Conservation (phyloP, 2,113 vertebrate species). For the Plecotus auritus region DNA sequence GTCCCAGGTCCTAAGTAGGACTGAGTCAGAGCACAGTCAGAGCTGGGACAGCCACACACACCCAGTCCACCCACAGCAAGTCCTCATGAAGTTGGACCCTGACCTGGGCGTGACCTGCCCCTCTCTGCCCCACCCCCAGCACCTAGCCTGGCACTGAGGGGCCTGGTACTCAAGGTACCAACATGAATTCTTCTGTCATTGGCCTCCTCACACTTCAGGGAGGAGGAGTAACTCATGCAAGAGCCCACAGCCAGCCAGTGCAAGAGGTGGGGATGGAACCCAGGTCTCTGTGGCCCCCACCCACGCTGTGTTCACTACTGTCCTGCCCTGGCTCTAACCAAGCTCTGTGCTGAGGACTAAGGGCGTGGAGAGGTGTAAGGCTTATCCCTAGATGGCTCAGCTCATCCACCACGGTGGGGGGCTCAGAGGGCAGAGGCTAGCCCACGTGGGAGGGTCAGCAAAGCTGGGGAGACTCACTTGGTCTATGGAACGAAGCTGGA, state of each 20-base stretch:
- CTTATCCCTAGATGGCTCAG: not conserved
- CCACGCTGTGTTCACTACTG: not conserved
- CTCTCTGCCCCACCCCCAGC: not conserved
- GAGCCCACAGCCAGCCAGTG: not conserved
- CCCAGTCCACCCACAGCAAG: not conserved
- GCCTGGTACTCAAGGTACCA: not conserved
- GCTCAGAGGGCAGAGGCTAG: not conserved
- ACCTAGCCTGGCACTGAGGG: no score
- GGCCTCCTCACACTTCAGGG: not conserved
- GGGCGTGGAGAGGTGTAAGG: not conserved
- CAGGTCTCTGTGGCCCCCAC: not conserved
- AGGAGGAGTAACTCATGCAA: not conserved
- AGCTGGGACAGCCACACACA: not conserved
- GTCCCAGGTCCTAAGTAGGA: slow-evolving; percentile 78
- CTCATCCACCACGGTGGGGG: rapidly evolving
- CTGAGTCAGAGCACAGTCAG: slow-evolving; percentile 58
- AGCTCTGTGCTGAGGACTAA: not conserved
- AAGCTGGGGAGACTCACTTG: not conserved
- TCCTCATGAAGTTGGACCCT: not conserved
- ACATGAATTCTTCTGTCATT: not conserved
- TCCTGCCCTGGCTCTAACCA: not conserved
- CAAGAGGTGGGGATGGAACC: not conserved
- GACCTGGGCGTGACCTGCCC: not conserved
- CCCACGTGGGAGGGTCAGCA: rapidly evolving
- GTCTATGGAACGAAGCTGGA: not conserved